Evolutionary conservation across 2,888 invertebrate genomes (phyloP).

Genomic region (Siphlonurus alternatus): DNA sequence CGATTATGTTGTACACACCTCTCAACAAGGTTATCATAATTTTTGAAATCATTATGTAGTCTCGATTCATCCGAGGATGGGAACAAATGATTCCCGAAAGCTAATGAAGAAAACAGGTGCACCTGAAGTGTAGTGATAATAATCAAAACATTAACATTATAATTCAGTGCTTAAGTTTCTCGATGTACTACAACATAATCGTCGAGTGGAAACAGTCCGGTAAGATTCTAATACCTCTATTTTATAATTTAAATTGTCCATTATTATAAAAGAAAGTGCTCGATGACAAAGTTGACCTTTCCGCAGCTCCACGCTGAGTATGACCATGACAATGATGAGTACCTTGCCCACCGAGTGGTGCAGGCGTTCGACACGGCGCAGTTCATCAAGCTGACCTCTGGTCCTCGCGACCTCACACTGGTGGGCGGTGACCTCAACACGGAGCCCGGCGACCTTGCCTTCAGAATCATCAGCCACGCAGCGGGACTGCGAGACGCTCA

Average conservation of each 20-base stretch:
- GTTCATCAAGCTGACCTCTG: constrained; percentile 73
- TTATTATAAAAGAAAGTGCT: no score
- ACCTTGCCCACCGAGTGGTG: constrained; percentile 76
- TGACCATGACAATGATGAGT: constrained; percentile 51
- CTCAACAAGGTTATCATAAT: background rate
- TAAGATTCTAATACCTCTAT: no score
- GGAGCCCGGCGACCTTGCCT: constrained; percentile 70
- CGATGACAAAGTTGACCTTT: constrained; percentile 6
- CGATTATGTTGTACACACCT: no score
- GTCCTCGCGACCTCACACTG: constrained; percentile 62
- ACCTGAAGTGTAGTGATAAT: no score
- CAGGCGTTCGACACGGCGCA: constrained; percentile 93
- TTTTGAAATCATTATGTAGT: background rate
- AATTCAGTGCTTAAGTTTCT: no score
- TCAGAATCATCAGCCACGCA: constrained; percentile 42
- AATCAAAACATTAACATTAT: no score
- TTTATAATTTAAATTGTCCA: no score
- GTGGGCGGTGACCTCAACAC: constrained; percentile 92
- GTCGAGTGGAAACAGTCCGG: no score
- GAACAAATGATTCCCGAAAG: no score
- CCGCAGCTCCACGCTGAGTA: constrained; percentile 89
- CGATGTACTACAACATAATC: no score
- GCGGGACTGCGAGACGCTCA: constrained; percentile 23
- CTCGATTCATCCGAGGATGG: no score
- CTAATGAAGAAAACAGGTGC: no score